These are phyloP conservation scores for Odontothrips loti DNA, from an alignment of 2,888 invertebrate species.

Conservation along the genomic window DNA sequence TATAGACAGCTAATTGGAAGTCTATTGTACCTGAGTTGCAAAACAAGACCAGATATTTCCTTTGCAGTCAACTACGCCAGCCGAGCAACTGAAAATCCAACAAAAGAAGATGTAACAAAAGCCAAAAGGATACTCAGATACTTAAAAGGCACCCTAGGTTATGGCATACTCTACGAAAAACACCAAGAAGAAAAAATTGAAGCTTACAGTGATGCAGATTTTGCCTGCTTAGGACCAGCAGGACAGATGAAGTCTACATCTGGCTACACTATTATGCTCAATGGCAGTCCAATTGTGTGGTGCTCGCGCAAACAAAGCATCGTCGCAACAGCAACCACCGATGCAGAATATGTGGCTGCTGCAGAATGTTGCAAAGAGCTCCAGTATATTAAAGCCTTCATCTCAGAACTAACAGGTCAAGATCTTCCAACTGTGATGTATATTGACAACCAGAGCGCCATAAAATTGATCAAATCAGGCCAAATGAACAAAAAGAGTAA, in stretches of 20 bases:
- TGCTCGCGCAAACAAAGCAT: constrained; percentile 28
- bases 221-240: too few species aligned
- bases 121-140: neutral
- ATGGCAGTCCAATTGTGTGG: constrained; percentile 27
- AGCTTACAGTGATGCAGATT: too few species aligned
- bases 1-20: neutral
- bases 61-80: neutral
- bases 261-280: constrained; percentile 29
- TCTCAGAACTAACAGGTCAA: constrained; percentile 19
- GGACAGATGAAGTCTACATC: constrained; percentile 24
- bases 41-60: neutral
- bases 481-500: constrained; percentile 11
- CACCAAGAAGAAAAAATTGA: too few species aligned
- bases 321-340: constrained; percentile 29
- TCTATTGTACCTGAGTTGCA: neutral
- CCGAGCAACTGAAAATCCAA: neutral
- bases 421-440: neutral
- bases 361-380: constrained; percentile 24
- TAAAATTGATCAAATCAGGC: neutral
- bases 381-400: constrained; percentile 11
- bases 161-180: too few species aligned
- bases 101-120: neutral
- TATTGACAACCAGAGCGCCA: constrained; percentile 27
- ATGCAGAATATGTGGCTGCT: constrained; percentile 30
- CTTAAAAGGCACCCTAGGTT: neutral